A percentile compares a stretch with the other conserved stretches of the same genome.
Evolutionary conservation across 2,113 vertebrate genomes (phyloP).

Genomic region (Cyprinodon tularosa): DNA sequence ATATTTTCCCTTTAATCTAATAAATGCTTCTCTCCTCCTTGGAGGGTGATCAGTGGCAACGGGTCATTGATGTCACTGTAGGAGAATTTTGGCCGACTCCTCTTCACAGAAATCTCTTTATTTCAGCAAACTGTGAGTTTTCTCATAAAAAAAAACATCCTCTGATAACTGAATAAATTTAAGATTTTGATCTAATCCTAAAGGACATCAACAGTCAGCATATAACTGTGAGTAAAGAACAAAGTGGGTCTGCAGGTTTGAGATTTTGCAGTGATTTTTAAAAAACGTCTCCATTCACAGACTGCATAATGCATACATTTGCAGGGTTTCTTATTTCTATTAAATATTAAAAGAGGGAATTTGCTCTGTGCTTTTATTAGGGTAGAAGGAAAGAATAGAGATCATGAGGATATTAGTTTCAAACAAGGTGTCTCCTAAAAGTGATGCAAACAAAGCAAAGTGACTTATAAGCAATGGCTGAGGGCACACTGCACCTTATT

Average conservation of each 20-base stretch:
- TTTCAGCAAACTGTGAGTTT: neutral
- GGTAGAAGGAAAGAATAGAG: neutral
- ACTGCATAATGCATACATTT: neutral
- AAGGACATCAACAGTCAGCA: neutral
- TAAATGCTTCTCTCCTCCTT: neutral
- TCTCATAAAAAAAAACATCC: no score
- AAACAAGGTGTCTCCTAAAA: conserved; percentile 8
- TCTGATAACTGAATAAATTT: neutral
- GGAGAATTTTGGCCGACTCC: neutral
- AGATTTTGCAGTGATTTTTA: neutral
- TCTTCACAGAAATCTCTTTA: neutral
- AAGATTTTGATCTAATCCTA: neutral
- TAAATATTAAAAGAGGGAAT: neutral
- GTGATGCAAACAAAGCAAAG: conserved; percentile 27
- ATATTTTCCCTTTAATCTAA: no score
- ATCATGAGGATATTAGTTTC: conserved; percentile 2
- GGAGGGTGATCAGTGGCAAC: no score
- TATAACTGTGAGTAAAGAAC: neutral
- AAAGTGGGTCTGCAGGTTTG: neutral
- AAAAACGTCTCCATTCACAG: neutral
- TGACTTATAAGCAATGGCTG: conserved; percentile 21
- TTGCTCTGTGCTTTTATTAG: neutral
- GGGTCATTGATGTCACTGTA: neutral
- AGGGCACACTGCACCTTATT: conserved; percentile 19
- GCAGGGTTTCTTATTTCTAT: neutral